These are phyloP conservation scores for Cryptotermes secundus DNA, from an alignment of 1,140 invertebrate species.

Conservation along the genomic window DNA sequence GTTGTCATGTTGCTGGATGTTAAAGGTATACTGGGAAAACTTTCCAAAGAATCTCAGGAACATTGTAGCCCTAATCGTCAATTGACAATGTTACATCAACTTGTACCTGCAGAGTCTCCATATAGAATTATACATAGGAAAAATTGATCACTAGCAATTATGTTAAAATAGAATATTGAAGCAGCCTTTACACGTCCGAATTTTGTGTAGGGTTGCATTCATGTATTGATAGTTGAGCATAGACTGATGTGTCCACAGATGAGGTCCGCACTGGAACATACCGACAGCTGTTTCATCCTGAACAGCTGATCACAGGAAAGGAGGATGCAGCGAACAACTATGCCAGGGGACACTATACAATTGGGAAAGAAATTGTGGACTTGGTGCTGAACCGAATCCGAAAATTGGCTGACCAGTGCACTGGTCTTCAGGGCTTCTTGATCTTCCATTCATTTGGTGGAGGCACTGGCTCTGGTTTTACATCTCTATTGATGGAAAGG, in stretches of 20 bases:
- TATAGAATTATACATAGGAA: no score
- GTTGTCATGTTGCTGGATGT: no score
- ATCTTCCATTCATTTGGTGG: constrained; percentile 90
- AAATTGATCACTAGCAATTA: no score
- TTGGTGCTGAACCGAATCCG: constrained; percentile 67
- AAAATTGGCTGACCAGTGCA: constrained; percentile 78
- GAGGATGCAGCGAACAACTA: constrained; percentile 80
- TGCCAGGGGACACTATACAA: constrained; percentile 77
- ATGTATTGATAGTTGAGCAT: constrained; percentile 46
- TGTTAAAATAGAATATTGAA: no score
- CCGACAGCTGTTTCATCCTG: constrained; percentile 60
- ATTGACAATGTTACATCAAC: no score
- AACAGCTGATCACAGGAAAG: constrained; percentile 63
- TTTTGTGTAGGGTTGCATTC: constrained; percentile 37
- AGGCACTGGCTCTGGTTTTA: constrained; percentile 79
- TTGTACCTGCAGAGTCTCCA: no score
- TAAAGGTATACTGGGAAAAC: no score
- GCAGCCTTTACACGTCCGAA: not conserved
- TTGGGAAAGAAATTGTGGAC: constrained; percentile 76
- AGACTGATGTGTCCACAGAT: constrained; percentile 43
- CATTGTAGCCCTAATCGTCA: no score
- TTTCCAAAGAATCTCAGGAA: no score
- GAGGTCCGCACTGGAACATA: constrained; percentile 60
- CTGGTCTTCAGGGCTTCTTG: constrained; percentile 77
- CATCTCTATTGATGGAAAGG: constrained; percentile 66